Conservation (phyloP, 2,113 vertebrate genomes). For the Ceratotherium simum region DNA sequence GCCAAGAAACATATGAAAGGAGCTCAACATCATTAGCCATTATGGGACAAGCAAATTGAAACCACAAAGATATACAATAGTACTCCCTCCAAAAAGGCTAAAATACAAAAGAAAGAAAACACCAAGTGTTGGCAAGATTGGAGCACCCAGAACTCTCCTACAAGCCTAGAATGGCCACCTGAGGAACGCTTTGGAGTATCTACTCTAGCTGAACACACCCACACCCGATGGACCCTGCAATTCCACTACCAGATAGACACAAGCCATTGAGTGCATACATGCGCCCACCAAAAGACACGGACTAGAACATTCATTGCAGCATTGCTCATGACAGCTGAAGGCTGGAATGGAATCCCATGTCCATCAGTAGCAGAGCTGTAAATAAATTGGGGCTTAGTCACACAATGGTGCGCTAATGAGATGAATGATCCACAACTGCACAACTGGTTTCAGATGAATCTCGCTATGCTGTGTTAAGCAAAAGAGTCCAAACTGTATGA, state of each 20-base stretch:
- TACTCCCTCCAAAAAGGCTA: neutral
- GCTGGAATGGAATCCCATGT: neutral
- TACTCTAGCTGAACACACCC: neutral
- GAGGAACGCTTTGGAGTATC: neutral
- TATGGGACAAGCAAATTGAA: neutral
- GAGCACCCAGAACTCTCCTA: neutral
- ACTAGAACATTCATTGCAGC: neutral
- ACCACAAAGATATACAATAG: neutral
- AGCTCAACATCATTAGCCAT: neutral
- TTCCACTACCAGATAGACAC: neutral
- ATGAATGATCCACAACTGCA: neutral
- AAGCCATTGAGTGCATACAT: neutral
- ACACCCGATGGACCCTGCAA: neutral
- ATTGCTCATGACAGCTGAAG: neutral
- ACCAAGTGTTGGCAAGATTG: neutral
- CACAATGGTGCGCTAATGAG: neutral
- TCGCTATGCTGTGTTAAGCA: neutral
- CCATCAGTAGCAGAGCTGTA: neutral
- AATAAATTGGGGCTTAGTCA: neutral
- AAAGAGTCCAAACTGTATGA: neutral
- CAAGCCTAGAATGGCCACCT: neutral
- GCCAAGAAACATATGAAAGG: neutral
- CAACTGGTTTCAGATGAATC: neutral
- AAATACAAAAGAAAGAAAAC: conserved; percentile 5
- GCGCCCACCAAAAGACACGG: neutral